phyloP scores from a whole-genome alignment of 2,797 vertebrate genomes.

The Syndactyla subalaris region DNA sequence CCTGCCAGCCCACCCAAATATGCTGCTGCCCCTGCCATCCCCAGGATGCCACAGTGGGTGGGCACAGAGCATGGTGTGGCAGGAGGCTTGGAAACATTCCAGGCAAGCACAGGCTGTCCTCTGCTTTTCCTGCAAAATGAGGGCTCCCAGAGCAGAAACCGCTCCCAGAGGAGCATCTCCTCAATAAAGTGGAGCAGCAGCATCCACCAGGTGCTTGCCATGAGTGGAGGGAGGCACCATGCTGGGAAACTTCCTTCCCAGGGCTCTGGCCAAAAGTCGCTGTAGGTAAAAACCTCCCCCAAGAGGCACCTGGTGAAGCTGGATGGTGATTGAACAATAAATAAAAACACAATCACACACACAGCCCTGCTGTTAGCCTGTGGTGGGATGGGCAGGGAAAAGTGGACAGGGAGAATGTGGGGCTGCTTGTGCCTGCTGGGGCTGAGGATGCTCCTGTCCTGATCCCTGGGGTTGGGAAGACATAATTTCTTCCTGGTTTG shows the following conservation, averaged over 20 bases:
- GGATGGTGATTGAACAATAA: fast-evolving
- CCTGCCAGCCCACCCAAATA: not conserved
- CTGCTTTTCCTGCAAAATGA: not conserved
- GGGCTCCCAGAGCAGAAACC: not conserved
- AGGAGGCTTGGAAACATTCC: not conserved
- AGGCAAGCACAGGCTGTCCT: not conserved
- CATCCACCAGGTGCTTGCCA: not conserved
- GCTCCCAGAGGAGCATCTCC: not conserved
- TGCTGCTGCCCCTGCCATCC: not conserved
- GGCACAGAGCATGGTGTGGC: not conserved
- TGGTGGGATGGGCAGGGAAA: not conserved
- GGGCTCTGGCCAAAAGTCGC: not conserved
- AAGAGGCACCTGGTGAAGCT: not conserved
- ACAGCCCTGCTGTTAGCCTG: not conserved
- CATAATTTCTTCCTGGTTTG: not conserved
- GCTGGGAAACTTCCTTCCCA: not conserved
- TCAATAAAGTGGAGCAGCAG: not conserved
- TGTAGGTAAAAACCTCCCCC: not conserved
- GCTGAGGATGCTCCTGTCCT: not conserved
- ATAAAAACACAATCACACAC: fast-evolving
- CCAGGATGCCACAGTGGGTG: not conserved
- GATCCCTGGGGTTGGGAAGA: not conserved
- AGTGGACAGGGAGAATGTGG: no score
- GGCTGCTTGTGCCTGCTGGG: not conserved
- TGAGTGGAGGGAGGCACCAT: not conserved